phyloP scores from a whole-genome alignment of 1,140 invertebrate species.

The Scaptomyza graminum region DNA sequence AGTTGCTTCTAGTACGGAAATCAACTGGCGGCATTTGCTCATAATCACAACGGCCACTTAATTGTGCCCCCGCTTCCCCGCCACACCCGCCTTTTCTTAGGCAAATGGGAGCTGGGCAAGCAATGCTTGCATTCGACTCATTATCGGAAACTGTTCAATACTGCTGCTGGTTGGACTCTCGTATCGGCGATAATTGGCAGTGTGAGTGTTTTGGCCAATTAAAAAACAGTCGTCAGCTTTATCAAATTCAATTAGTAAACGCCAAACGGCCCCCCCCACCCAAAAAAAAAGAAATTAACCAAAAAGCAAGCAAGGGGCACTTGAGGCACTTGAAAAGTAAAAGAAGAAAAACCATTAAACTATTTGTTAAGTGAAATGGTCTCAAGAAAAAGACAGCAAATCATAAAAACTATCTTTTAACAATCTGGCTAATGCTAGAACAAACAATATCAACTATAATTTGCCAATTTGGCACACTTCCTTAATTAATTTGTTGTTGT shows the following conservation, averaged over 20 bases:
- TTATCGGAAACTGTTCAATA: conserved; percentile 12
- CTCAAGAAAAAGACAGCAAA: no score
- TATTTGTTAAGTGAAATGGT: neutral
- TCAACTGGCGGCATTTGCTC: conserved; percentile 36
- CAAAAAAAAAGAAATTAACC: no score
- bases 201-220: conserved; percentile 62
- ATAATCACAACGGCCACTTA: conserved; percentile 38
- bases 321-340: neutral
- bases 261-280: no score
- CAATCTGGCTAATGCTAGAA: no score
- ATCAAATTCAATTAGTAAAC: conserved; percentile 71
- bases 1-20: conserved; percentile 24
- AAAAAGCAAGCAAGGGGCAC: no score
- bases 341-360: no score
- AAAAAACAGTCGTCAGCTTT: conserved; percentile 59
- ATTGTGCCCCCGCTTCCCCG: conserved; percentile 7
- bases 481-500: neutral
- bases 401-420: no score
- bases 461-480: neutral
- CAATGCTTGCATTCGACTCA: conserved; percentile 21
- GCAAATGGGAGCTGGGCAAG: conserved; percentile 26
- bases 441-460: neutral
- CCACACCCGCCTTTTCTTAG: conserved; percentile 18
- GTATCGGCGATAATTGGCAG: conserved; percentile 61
- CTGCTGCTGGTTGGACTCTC: neutral